These are phyloP conservation scores for Chymomyza costata DNA, from an alignment of 1,140 invertebrate species.

Conservation along the genomic window DNA sequence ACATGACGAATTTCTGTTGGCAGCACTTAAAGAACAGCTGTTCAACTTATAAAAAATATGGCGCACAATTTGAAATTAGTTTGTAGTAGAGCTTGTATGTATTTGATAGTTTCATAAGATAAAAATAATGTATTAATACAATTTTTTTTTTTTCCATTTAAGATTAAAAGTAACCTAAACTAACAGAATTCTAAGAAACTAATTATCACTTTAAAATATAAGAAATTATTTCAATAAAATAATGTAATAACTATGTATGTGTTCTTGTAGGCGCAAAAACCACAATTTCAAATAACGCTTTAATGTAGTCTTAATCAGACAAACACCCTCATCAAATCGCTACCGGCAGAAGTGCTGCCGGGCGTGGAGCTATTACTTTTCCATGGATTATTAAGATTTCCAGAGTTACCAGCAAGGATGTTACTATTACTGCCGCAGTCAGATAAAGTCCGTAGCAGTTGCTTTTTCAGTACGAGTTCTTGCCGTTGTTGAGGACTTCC, in stretches of 20 bases:
- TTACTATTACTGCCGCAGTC: slow-evolving; percentile 31
- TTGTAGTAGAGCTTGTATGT: too few relatives aligned
- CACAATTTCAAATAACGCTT: too few relatives aligned
- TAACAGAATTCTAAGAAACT: slow-evolving; percentile 23
- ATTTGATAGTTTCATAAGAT: too few relatives aligned
- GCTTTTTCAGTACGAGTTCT: slow-evolving; percentile 49
- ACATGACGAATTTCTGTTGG: too few relatives aligned
- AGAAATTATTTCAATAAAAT: slow-evolving; percentile 52
- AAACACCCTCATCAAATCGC: slow-evolving; percentile 65
- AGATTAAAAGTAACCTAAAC: too few relatives aligned
- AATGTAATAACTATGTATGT: slow-evolving; percentile 39
- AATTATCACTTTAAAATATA: slow-evolving; percentile 52
- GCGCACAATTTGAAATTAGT: too few relatives aligned
- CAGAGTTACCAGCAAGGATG: slow-evolving; percentile 4
- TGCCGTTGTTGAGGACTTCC: slow-evolving; percentile 23
- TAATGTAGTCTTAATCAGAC: too few relatives aligned
- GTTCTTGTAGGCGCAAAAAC: slow-evolving; percentile 4
- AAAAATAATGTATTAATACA: too few relatives aligned
- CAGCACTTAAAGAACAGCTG: too few relatives aligned
- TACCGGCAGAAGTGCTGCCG: slow-evolving; percentile 37
- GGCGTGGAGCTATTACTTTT: slow-evolving; percentile 52
- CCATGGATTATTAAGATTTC: slow-evolving; percentile 47
- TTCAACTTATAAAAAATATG: too few relatives aligned
- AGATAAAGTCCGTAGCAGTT: slow-evolving; percentile 52
- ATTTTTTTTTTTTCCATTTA: too few relatives aligned